Evolutionary conservation across 2,888 invertebrate genomes (phyloP).

Genomic region (Dryococelus australis): DNA sequence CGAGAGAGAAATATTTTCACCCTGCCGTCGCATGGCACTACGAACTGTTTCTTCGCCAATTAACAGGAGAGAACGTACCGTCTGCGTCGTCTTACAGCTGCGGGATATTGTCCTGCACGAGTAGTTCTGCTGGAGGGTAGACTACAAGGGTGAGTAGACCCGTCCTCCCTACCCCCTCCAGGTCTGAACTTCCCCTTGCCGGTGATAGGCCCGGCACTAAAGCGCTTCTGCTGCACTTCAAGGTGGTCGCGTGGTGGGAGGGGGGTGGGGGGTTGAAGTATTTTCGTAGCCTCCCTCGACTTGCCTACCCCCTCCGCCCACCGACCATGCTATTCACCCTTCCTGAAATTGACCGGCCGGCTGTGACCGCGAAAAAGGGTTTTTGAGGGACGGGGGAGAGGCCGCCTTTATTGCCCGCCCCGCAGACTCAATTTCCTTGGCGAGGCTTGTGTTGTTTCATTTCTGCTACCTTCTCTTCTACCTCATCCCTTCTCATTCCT

Average conservation of each 20-base stretch:
- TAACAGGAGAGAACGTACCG: not conserved
- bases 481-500: not conserved
- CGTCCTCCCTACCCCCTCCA: too few species aligned
- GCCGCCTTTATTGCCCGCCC: not conserved
- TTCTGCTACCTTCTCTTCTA: not conserved
- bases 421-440: slow-evolving; percentile 4
- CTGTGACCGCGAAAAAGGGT: not conserved
- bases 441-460: slow-evolving; percentile 10
- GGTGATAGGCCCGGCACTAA: not conserved
- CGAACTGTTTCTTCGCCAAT: not conserved
- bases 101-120: not conserved
- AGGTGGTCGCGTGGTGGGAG: not conserved
- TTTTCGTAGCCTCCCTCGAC: not conserved
- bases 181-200: not conserved
- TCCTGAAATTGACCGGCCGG: slow-evolving; percentile 16
- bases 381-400: not conserved
- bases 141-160: not conserved
- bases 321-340: not conserved
- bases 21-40: not conserved
- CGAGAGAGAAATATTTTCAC: too few species aligned
- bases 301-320: not conserved
- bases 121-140: not conserved
- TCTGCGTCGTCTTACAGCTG: too few species aligned
- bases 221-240: not conserved
- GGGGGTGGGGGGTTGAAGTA: not conserved